These are phyloP conservation scores for Tinea pellionella DNA, from an alignment of 2,888 invertebrate genomes.

Conservation along the genomic window DNA sequence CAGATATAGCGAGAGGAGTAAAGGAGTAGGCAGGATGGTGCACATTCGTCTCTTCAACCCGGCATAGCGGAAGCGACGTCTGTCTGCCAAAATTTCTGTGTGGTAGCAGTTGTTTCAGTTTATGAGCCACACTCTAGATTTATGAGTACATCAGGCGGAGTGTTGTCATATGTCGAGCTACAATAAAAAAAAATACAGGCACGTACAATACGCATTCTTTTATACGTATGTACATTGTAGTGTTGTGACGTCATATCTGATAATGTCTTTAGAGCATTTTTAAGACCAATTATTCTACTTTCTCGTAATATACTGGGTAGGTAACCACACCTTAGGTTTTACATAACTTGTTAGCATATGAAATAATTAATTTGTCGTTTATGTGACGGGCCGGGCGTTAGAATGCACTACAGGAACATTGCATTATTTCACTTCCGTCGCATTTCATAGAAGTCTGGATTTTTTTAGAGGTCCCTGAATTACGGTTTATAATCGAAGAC, in stretches of 20 bases:
- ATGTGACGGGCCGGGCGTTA: not conserved
- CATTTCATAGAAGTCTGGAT: too few relatives aligned
- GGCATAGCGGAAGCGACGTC: too few relatives aligned
- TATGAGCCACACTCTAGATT: too few relatives aligned
- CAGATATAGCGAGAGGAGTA: too few relatives aligned
- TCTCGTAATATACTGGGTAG: not conserved
- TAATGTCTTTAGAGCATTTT: not conserved
- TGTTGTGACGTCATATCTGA: not conserved
- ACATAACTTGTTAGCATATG: not conserved
- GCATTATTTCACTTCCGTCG: not conserved
- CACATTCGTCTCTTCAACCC: too few relatives aligned
- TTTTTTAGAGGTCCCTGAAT: too few relatives aligned
- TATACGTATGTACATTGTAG: not conserved
- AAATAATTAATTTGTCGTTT: not conserved
- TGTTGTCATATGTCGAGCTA: too few relatives aligned
- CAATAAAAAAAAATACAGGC: not conserved
- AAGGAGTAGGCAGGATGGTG: too few relatives aligned
- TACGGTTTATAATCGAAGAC: too few relatives aligned
- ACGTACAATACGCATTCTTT: not conserved
- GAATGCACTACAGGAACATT: not conserved
- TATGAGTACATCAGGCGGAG: too few relatives aligned
- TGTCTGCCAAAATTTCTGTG: too few relatives aligned
- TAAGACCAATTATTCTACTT: not conserved
- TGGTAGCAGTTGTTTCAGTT: too few relatives aligned
- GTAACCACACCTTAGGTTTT: not conserved